phyloP scores from a whole-genome alignment of 2,888 invertebrate genomes.

The Pachydiplax longipennis region DNA sequence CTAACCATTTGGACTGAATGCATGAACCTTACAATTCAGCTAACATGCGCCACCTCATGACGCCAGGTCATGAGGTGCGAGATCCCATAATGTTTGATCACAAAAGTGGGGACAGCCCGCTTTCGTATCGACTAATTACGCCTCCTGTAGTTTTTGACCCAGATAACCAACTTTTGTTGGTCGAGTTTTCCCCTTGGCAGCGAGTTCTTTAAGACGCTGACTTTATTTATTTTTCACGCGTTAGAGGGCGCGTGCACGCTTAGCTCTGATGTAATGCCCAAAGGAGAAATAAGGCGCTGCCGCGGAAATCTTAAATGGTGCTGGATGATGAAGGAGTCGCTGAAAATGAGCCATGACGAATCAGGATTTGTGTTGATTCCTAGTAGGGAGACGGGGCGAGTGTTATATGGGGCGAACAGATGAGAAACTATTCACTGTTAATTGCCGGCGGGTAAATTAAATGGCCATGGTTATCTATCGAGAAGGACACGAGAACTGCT shows the following conservation, averaged over 20 bases:
- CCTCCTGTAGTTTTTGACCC: not conserved
- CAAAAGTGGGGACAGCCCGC: not conserved
- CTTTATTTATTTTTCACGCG: not conserved
- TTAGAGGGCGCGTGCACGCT: not conserved
- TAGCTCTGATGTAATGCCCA: not conserved
- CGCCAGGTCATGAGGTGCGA: not conserved
- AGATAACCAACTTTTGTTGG: not conserved
- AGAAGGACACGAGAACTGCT: not conserved
- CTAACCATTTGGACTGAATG: too few species aligned
- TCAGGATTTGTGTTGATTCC: not conserved
- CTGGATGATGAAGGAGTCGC: not conserved
- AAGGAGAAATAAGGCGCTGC: not conserved
- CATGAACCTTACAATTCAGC: too few species aligned
- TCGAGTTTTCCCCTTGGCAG: not conserved
- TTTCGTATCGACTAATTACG: not conserved
- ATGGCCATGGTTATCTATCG: not conserved
- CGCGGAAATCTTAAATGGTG: not conserved
- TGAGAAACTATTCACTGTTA: not conserved
- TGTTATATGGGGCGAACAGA: not conserved
- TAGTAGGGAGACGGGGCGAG: not conserved
- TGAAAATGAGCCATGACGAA: constrained; percentile 23
- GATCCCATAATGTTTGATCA: not conserved
- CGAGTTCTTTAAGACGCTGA: not conserved
- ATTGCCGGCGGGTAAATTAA: not conserved
- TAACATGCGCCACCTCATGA: too few species aligned